Base-by-base conservation (phyloP, 2,888 invertebrate genomes). In the Yponomeuta sedellus region DNA sequence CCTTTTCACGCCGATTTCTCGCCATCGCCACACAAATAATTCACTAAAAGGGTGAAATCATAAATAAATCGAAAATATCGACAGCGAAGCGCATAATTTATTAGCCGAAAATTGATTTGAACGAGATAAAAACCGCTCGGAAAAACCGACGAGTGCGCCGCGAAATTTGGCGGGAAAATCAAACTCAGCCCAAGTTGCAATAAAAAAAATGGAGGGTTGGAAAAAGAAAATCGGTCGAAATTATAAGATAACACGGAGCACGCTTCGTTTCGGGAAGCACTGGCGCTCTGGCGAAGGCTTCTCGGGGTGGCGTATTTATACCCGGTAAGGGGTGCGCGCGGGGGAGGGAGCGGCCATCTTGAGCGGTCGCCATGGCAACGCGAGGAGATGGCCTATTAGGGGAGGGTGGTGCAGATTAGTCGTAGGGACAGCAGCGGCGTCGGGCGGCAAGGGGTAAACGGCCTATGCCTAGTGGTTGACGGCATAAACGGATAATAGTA, bases 381-480 rank as follows among this genome's bases (percentile, higher is more conserved):
- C 40, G 77, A 83, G 89, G 90, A 91, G 90, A 91, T 90, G 90
- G 90, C 89, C 90, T 90, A 91, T 91, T 91, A 91, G 82, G 81
- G 81, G 82, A 86, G 88, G 89, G 89, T 88, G 88, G 89, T 75
- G 84, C 81, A 90, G 90, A 90, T 91, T 89, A 91, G 85, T 80
- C 69, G 88, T 88, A 90, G 73, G 70, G 88, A 77, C 73, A 80
- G 85, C 83, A 88, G 65, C 40, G 44, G 20, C 40, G 34, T 34
- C 8, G 34, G 8, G 8, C 34, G 34, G 34, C 34, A 34, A 34
- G 34, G 34, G 34, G 34, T 34, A 34, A 62, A 25, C n/a, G 25
- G 59, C 20, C 10, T 16, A 56, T 56, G 16, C 3, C 25, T 25
- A 25, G 25, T 4, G 25, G 25, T 25, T 25, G 25, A 3, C 25